Conservation (phyloP, 2,113 vertebrate genomes). For the Gymnarchus niloticus region DNA sequence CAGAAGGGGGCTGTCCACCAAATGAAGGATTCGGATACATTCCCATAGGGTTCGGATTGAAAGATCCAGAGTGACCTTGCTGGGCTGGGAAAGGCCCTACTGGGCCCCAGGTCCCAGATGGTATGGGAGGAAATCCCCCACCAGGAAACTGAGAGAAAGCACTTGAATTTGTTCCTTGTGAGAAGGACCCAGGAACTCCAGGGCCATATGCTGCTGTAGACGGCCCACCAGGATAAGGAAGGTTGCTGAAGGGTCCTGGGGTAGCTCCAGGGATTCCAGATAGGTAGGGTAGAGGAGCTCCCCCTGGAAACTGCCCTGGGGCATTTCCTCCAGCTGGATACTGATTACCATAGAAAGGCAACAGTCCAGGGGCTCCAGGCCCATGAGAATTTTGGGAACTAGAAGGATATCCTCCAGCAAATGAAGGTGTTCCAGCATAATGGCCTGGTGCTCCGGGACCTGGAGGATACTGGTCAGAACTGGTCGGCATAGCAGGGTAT, state of each 20-base stretch:
- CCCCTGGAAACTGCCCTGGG: slow-evolving; percentile 61
- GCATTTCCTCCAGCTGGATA: slow-evolving; percentile 55
- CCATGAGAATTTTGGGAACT: slow-evolving; percentile 37
- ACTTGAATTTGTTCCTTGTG: slow-evolving; percentile 49
- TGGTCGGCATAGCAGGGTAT: slow-evolving; percentile 22
- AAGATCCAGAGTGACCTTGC: slow-evolving; percentile 46
- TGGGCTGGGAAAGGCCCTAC: slow-evolving; percentile 54
- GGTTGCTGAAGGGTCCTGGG: slow-evolving; percentile 57
- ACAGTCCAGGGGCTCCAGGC: slow-evolving; percentile 33
- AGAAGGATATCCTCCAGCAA: slow-evolving; percentile 40
- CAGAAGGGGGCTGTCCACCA: slow-evolving; percentile 56
- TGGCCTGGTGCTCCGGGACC: slow-evolving; percentile 60
- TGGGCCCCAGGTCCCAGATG: slow-evolving; percentile 62
- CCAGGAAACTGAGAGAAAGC: slow-evolving; percentile 51
- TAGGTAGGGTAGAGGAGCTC: slow-evolving; percentile 52
- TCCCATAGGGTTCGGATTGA: slow-evolving; percentile 51
- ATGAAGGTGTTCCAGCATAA: slow-evolving; percentile 39
- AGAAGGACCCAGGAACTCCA: slow-evolving; percentile 29
- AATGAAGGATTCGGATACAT: slow-evolving; percentile 43
- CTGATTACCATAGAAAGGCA: slow-evolving; percentile 43
- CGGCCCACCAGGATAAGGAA: slow-evolving; percentile 54
- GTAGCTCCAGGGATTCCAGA: slow-evolving; percentile 57
- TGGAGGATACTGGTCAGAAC: slow-evolving; percentile 43
- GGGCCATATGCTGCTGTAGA: slow-evolving; percentile 33
- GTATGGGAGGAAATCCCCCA: slow-evolving; percentile 59